These are phyloP conservation scores for Adelosebastes latens DNA, from an alignment of 2,797 vertebrate species.

Conservation along the genomic window DNA sequence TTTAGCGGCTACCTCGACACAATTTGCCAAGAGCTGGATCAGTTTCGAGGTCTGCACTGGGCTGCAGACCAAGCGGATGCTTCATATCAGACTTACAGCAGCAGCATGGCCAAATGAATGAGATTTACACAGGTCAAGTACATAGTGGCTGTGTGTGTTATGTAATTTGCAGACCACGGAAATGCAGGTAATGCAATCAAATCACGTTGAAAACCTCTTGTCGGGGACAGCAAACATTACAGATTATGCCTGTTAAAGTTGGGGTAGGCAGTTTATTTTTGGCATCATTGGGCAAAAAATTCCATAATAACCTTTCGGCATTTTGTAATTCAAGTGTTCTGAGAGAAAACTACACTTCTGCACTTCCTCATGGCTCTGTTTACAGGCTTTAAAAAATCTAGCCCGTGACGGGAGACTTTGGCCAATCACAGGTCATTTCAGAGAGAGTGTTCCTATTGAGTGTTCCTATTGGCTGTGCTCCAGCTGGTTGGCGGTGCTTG, in stretches of 20 bases:
- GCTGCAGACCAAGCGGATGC: slow-evolving; percentile 41
- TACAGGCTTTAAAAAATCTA: too few relatives aligned
- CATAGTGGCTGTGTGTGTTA: slow-evolving; percentile 1
- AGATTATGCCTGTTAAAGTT: neutral
- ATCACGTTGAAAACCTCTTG: neutral
- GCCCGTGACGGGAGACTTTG: too few relatives aligned
- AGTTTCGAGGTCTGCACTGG: slow-evolving; percentile 19
- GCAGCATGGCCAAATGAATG: slow-evolving; percentile 33
- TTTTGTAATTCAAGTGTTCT: too few relatives aligned
- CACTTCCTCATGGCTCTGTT: too few relatives aligned
- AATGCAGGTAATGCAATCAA: neutral
- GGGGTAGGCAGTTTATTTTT: too few relatives aligned
- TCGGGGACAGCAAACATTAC: neutral
- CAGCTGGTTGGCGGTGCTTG: too few relatives aligned
- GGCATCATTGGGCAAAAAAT: too few relatives aligned
- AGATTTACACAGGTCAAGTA: slow-evolving; percentile 37
- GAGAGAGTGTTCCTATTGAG: too few relatives aligned
- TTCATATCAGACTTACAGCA: slow-evolving; percentile 42
- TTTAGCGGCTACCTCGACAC: slow-evolving; percentile 44
- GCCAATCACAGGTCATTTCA: too few relatives aligned
- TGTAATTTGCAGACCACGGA: slow-evolving; percentile 23
- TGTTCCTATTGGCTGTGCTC: too few relatives aligned
- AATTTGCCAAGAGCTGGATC: slow-evolving; percentile 47
- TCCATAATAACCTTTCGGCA: too few relatives aligned
- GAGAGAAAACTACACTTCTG: too few relatives aligned